Percentiles rank a stretch among this genome's conserved stretches.
These are phyloP conservation scores for Ommatoiulus sabulosus DNA, from an alignment of 2,888 invertebrate species.

Conservation along the genomic window DNA sequence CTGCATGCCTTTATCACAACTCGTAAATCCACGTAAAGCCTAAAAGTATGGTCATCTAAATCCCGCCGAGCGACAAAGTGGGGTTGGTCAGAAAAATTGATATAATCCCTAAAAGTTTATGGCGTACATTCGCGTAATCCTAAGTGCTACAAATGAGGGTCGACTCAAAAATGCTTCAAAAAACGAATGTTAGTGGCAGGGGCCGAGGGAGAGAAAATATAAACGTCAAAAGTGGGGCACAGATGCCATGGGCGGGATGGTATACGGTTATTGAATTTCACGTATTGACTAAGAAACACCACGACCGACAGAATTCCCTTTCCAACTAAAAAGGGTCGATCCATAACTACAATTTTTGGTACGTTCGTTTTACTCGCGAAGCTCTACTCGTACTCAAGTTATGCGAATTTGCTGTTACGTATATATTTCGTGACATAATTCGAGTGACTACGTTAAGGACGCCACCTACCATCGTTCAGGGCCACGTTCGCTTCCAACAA, in stretches of 20 bases:
- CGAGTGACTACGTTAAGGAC: background rate
- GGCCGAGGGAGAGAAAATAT: background rate
- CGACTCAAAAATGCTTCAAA: background rate
- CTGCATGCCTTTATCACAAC: background rate
- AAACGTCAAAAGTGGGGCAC: conserved; percentile 28
- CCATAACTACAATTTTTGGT: background rate
- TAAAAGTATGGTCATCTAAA: background rate
- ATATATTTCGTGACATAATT: background rate
- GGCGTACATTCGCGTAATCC: background rate
- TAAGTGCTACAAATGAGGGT: background rate
- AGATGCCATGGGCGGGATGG: background rate
- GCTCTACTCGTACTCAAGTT: too few relatives aligned
- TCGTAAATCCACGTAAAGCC: background rate
- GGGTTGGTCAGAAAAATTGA: background rate
- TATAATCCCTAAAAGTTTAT: background rate
- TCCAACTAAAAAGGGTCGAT: background rate
- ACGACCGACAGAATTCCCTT: background rate
- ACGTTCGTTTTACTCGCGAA: background rate
- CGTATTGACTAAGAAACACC: background rate
- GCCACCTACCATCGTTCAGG: background rate
- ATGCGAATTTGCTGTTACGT: background rate
- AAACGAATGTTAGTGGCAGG: background rate
- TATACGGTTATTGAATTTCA: background rate
- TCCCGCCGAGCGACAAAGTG: background rate
- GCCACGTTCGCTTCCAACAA: background rate